Conservation (phyloP, 23 tunicate genomes). For the Halocynthia roretzi region DNA sequence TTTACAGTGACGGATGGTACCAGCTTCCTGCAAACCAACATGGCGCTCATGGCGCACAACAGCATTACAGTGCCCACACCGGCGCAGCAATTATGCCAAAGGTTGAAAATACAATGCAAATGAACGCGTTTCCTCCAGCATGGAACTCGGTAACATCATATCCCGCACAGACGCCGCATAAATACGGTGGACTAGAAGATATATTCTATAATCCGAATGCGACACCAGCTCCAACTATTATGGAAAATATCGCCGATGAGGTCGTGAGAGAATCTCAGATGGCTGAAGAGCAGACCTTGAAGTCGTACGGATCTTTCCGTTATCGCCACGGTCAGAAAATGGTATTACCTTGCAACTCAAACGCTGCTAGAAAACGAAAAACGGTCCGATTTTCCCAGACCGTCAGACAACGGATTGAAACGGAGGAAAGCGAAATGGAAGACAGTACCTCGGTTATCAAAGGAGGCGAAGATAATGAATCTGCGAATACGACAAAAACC, state of each 20-base stretch:
- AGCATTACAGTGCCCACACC: not conserved
- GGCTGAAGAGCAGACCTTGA: conserved; percentile 4
- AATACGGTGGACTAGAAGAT: conserved; percentile 21
- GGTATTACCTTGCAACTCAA: not conserved
- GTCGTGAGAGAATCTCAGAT: not conserved
- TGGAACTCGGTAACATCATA: not conserved
- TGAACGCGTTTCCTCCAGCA: not conserved
- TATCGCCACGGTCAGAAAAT: conserved; percentile 63
- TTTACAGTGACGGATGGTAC: conserved; percentile 74
- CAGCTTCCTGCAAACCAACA: conserved; percentile 22
- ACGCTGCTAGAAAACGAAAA: conserved; percentile 42
- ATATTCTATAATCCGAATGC: conserved; percentile 17
- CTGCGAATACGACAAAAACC: not conserved
- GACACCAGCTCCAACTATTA: not conserved
- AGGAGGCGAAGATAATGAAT: conserved; percentile 30
- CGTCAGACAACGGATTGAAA: conserved; percentile 70
- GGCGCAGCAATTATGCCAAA: not conserved
- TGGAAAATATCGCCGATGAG: conserved; percentile 20
- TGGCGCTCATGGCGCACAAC: not conserved
- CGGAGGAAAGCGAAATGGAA: conserved; percentile 56
- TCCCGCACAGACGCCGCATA: not conserved
- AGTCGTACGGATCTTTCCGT: conserved; percentile 60
- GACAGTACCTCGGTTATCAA: conserved; percentile 78
- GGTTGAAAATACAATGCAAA: not conserved
- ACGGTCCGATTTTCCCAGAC: conserved; percentile 89